phyloP scores from a whole-genome alignment of 1,140 invertebrate genomes.

The Ladona fulva region DNA sequence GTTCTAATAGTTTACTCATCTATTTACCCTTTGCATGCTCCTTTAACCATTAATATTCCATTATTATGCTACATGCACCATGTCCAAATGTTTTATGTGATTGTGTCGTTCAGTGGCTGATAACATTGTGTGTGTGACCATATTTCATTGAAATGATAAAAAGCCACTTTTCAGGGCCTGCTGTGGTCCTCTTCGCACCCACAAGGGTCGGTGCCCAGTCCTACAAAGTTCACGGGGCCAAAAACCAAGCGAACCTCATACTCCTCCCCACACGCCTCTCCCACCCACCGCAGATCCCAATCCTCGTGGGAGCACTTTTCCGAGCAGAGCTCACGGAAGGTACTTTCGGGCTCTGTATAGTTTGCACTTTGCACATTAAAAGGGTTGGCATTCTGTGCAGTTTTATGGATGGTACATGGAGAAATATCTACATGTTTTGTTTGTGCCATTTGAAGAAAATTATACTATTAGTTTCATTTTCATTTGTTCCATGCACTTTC shows the following conservation, averaged over 20 bases:
- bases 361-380: neutral
- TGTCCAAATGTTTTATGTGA: neutral
- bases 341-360: neutral
- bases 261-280: neutral
- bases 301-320: slow-evolving; percentile 6
- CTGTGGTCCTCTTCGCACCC: neutral
- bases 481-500: too few relatives aligned
- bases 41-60: neutral
- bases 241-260: slow-evolving; percentile 1
- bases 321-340: neutral
- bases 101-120: neutral
- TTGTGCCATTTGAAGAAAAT: too few relatives aligned
- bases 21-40: neutral
- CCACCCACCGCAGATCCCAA: neutral
- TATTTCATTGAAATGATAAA: neutral
- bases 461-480: too few relatives aligned
- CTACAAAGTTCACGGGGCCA: neutral
- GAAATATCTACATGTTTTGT: too few relatives aligned
- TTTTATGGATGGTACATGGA: too few relatives aligned
- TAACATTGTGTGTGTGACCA: neutral
- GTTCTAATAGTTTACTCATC: too few relatives aligned
- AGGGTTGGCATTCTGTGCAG: neutral
- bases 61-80: neutral
- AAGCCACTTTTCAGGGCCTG: neutral
- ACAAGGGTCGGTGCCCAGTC: neutral